Conservation (phyloP, 1,140 invertebrate species). For the Pachypsylla venusta region DNA sequence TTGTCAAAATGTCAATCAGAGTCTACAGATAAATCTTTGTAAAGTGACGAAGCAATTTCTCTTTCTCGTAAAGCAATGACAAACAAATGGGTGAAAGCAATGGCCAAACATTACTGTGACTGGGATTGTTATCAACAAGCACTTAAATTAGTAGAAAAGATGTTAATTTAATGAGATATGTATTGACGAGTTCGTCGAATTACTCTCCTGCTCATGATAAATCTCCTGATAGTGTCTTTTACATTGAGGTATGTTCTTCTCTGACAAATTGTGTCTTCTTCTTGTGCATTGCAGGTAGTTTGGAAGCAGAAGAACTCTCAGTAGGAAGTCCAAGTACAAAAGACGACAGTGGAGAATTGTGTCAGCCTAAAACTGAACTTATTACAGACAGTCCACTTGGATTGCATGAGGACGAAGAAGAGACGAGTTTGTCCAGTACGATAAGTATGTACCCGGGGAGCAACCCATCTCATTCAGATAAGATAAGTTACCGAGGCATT, state of each 20-base stretch:
- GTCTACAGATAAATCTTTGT: too few relatives aligned
- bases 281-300: constrained; percentile 44
- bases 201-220: background rate
- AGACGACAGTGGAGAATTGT: constrained; percentile 17
- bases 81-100: too few relatives aligned
- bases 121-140: too few relatives aligned
- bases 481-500: constrained; percentile 51
- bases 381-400: constrained; percentile 41
- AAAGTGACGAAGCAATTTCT: too few relatives aligned
- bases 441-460: constrained; percentile 43
- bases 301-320: constrained; percentile 60
- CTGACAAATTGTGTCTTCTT: constrained; percentile 8
- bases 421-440: constrained; percentile 40
- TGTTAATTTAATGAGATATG: background rate
- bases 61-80: too few relatives aligned
- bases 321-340: constrained; percentile 31
- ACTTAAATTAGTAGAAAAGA: background rate
- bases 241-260: background rate
- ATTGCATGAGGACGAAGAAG: constrained; percentile 51
- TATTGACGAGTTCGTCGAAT: background rate
- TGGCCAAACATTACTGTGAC: too few relatives aligned
- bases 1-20: too few relatives aligned
- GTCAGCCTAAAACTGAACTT: constrained; percentile 33
- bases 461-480: constrained; percentile 33
- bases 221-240: background rate